These are phyloP conservation scores for Alouatta palliata DNA, from an alignment of 2,113 vertebrate genomes.

Conservation along the genomic window DNA sequence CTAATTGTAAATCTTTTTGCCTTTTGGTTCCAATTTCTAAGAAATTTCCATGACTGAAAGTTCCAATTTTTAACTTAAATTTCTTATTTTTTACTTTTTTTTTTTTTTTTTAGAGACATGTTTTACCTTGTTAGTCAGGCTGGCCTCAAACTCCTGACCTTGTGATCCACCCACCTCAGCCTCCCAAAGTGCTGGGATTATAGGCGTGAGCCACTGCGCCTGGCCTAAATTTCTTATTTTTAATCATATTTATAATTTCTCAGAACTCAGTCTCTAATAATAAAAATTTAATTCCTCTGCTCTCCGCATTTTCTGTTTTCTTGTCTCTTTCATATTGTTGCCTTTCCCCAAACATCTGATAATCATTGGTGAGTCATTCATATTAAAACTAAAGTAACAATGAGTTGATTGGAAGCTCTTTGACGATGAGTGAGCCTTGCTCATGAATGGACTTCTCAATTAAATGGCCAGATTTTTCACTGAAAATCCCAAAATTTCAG, in stretches of 20 bases:
- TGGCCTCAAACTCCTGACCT: too few species aligned
- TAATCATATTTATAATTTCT: constrained; percentile 26
- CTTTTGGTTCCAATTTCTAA: not conserved
- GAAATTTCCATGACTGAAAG: not conserved
- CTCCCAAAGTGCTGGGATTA: too few species aligned
- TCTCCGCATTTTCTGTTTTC: not conserved
- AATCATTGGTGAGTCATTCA: not conserved
- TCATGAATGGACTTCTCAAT: not conserved
- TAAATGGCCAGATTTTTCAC: not conserved
- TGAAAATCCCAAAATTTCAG: not conserved
- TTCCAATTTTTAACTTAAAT: not conserved
- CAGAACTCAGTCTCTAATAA: not conserved
- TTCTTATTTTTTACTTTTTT: not conserved
- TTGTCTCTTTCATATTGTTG: not conserved
- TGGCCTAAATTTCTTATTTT: not conserved
- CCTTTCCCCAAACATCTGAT: not conserved
- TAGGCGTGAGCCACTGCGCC: too few species aligned
- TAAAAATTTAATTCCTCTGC: not conserved
- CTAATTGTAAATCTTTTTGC: not conserved
- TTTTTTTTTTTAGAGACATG: too few species aligned
- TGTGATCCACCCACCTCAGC: too few species aligned
- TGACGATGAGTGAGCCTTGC: not conserved
- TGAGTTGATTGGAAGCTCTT: not conserved
- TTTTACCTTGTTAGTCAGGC: too few species aligned
- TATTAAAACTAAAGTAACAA: constrained; percentile 8